Evolutionary conservation across 2,113 vertebrate species (phyloP).

Genomic region (Nothoprocta pentlandii): DNA sequence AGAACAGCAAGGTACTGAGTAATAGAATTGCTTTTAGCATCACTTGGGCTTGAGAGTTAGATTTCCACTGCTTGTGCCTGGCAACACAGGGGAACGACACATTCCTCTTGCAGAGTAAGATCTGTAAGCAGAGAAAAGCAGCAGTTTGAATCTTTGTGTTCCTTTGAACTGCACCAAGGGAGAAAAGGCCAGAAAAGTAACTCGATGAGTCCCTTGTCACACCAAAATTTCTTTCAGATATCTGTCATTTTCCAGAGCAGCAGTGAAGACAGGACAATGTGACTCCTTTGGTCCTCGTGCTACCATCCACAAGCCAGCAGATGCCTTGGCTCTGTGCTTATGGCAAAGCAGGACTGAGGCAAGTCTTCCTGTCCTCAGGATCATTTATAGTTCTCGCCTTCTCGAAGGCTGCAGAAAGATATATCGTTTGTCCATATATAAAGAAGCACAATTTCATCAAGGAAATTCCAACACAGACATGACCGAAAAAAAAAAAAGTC

Average conservation of each 20-base stretch:
- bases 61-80: neutral
- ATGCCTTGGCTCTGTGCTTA: rapidly evolving
- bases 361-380: neutral
- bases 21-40: neutral
- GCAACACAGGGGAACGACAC: neutral
- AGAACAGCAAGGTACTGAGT: neutral
- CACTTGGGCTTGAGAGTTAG: neutral
- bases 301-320: neutral
- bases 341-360: neutral
- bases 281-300: rapidly evolving
- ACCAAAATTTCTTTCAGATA: neutral
- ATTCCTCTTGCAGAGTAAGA: neutral
- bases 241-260: neutral
- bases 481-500: no score
- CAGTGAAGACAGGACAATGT: neutral
- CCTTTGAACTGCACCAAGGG: neutral
- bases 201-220: rapidly evolving
- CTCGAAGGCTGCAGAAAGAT: neutral
- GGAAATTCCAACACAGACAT: neutral
- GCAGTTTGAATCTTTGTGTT: neutral
- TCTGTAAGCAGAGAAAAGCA: neutral
- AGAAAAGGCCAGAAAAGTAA: neutral
- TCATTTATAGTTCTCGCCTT: neutral
- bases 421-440: neutral
- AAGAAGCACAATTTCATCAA: neutral